These are phyloP conservation scores for Forbesichthys agassizii DNA, from an alignment of 2,113 vertebrate species.

Conservation along the genomic window DNA sequence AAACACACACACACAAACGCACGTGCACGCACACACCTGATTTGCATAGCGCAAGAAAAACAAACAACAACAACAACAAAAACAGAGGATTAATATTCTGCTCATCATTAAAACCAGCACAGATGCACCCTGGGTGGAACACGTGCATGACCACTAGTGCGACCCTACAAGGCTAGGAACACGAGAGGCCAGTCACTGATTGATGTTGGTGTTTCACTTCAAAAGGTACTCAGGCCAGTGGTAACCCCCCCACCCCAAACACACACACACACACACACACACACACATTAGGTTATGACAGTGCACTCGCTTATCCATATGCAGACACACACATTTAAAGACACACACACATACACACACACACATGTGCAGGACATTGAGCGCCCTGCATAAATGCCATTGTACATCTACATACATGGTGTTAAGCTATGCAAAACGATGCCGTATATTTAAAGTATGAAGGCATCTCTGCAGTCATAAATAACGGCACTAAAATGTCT, in stretches of 20 bases:
- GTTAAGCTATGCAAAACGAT: slow-evolving; percentile 59
- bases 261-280: slow-evolving; percentile 15
- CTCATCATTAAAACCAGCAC: slow-evolving; percentile 55
- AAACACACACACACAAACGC: neutral
- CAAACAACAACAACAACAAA: slow-evolving; percentile 49
- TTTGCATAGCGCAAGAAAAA: slow-evolving; percentile 66
- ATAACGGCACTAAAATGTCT: neutral
- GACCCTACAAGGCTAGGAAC: slow-evolving; percentile 60
- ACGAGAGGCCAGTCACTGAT: slow-evolving; percentile 51
- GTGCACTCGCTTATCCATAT: slow-evolving; percentile 32
- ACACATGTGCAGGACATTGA: slow-evolving; percentile 12
- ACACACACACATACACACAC: slow-evolving; percentile 5
- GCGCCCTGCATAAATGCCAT: slow-evolving; percentile 25
- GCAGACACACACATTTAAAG: slow-evolving; percentile 19
- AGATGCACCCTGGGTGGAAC: slow-evolving; percentile 59
- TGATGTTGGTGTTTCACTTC: slow-evolving; percentile 71
- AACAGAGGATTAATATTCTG: slow-evolving; percentile 64
- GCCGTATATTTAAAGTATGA: slow-evolving; percentile 19
- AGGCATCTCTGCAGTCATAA: slow-evolving; percentile 16
- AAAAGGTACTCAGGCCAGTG: slow-evolving; percentile 65
- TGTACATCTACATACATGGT: slow-evolving; percentile 37
- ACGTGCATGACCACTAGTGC: slow-evolving; percentile 56
- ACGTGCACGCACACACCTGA: slow-evolving; percentile 12
- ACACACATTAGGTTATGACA: slow-evolving; percentile 40
- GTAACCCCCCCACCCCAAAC: slow-evolving; percentile 15